These are phyloP conservation scores for Ophion costatus DNA, from an alignment of 2,888 invertebrate genomes.

Conservation along the genomic window DNA sequence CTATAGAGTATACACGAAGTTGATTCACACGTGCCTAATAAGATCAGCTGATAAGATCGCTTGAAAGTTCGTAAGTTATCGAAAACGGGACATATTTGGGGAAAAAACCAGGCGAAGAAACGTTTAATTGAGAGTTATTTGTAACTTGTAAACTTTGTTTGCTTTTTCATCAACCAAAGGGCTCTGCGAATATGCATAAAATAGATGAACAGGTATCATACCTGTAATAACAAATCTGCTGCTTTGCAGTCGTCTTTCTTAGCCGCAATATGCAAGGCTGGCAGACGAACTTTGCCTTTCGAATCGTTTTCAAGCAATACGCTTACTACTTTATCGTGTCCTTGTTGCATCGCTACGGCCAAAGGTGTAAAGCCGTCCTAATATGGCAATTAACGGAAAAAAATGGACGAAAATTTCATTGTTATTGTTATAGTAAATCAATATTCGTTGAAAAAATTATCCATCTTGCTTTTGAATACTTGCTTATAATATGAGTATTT, in stretches of 20 bases:
- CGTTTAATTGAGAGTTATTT: conserved; percentile 10
- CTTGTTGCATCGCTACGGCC: conserved; percentile 99
- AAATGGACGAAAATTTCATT: conserved; percentile 31
- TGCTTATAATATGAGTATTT: neutral
- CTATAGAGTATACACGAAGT: neutral
- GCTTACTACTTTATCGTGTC: conserved; percentile 98
- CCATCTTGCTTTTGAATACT: neutral
- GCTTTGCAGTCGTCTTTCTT: conserved; percentile 99
- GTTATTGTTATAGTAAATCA: neutral
- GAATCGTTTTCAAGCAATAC: conserved; percentile 98
- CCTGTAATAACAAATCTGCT: conserved; percentile 94
- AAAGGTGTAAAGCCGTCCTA: conserved; percentile 99
- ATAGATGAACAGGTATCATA: conserved; percentile 73
- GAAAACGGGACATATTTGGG: conserved; percentile 11
- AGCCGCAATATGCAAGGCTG: conserved; percentile 98
- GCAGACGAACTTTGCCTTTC: conserved; percentile 96
- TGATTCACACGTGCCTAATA: conserved; percentile 13
- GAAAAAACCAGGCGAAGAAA: neutral
- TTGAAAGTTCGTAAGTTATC: conserved; percentile 1
- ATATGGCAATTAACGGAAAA: conserved; percentile 60
- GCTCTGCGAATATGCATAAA: neutral
- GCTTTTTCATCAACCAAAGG: conserved; percentile 28
- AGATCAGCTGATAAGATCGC: conserved; percentile 1
- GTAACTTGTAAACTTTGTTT: conserved; percentile 37
- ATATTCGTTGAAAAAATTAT: neutral